Percentiles rank a stretch among this genome's conserved stretches.
Evolutionary conservation across 2,888 invertebrate species (phyloP).

Genomic region (Drosophila mayaguana): DNA sequence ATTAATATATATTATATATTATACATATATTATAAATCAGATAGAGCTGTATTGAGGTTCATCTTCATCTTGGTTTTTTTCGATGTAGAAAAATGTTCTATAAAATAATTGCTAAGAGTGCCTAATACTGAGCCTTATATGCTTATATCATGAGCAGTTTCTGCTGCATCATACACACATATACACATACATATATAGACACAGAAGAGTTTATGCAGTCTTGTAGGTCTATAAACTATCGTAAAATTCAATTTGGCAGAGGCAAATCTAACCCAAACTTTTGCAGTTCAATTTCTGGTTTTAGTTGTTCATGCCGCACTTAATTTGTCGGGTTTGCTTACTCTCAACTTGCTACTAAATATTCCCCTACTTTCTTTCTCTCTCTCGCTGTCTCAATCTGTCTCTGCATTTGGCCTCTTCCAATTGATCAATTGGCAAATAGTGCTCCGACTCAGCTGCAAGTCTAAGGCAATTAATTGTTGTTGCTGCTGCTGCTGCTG

Average conservation of each 20-base stretch:
- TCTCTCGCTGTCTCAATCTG: no score
- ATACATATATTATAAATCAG: no score
- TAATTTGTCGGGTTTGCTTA: neutral
- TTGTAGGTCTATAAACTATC: neutral
- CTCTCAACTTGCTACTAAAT: no score
- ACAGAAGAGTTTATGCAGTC: neutral
- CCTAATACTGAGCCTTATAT: no score
- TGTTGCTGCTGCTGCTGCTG: conserved; percentile 10
- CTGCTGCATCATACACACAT: no score
- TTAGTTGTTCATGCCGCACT: neutral
- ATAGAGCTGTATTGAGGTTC: no score
- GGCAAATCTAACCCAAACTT: neutral
- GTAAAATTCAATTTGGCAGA: neutral
- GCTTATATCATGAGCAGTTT: no score
- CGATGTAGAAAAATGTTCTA: neutral
- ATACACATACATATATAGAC: neutral
- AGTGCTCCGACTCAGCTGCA: conserved; percentile 22
- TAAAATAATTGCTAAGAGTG: no score
- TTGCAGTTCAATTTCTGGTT: neutral
- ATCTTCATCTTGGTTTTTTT: no score
- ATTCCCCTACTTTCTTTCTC: neutral
- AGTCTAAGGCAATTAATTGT: conserved; percentile 14
- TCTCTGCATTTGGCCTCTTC: neutral
- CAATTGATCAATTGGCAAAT: conserved; percentile 47
- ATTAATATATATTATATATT: no score